These are phyloP conservation scores for Saguinus midas DNA, from an alignment of 2,113 vertebrate genomes.

Conservation along the genomic window DNA sequence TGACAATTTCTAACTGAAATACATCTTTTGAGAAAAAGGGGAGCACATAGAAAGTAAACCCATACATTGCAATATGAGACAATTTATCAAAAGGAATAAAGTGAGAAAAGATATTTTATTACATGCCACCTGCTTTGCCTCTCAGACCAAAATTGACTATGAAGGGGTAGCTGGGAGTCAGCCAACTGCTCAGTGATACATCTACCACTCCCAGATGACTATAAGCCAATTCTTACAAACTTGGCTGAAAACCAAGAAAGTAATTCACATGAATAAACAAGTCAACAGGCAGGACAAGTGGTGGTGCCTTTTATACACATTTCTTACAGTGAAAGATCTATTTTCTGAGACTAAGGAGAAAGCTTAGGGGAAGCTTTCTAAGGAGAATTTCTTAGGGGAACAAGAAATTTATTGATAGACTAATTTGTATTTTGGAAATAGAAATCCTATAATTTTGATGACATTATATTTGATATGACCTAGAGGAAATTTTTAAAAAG, in stretches of 20 bases:
- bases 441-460: not conserved
- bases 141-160: not conserved
- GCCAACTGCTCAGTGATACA: not conserved
- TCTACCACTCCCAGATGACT: not conserved
- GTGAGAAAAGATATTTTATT: not conserved
- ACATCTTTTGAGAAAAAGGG: not conserved
- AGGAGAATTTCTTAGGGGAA: not conserved
- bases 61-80: not conserved
- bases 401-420: not conserved
- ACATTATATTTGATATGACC: not conserved
- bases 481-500: not conserved
- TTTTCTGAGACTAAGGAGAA: not conserved
- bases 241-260: slow-evolving; percentile 7
- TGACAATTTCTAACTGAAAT: not conserved
- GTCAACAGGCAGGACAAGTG: not conserved
- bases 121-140: not conserved
- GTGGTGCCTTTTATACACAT: not conserved
- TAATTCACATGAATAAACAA: slow-evolving; percentile 13
- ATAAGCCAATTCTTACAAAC: not conserved
- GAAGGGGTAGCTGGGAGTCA: not conserved
- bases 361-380: not conserved
- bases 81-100: not conserved
- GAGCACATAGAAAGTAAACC: not conserved
- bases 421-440: not conserved
- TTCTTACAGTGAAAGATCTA: not conserved